Percentiles rank a stretch among this genome's conserved stretches.
Evolutionary conservation across 2,113 vertebrate genomes (phyloP).

Genomic region (Strix uralensis): DNA sequence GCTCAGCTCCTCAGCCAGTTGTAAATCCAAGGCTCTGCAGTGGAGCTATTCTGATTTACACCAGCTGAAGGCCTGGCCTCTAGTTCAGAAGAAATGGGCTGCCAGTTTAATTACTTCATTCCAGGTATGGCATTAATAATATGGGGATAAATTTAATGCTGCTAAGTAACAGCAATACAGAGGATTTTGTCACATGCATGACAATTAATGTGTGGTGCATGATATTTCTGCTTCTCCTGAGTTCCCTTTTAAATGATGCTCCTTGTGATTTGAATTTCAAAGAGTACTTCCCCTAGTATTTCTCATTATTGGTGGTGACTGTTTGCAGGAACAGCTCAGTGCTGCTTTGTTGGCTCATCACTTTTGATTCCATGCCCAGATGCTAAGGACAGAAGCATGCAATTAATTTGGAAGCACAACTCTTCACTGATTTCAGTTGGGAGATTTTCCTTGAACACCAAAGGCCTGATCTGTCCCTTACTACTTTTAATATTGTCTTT

Average conservation of each 20-base stretch:
- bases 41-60: conserved; percentile 35
- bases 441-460: conserved; percentile 1
- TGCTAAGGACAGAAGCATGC: conserved; percentile 5
- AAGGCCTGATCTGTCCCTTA: neutral
- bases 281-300: neutral
- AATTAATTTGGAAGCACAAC: conserved; percentile 48
- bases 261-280: conserved; percentile 26
- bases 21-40: conserved; percentile 15
- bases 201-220: conserved; percentile 6
- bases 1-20: neutral
- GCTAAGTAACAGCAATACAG: neutral
- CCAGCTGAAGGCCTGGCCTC: neutral
- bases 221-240: neutral
- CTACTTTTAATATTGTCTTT: neutral
- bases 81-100: neutral
- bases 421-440: neutral
- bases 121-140: neutral
- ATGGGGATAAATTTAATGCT: neutral
- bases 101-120: conserved; percentile 15
- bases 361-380: conserved; percentile 45
- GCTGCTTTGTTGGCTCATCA: conserved; percentile 22
- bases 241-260: neutral
- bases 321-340: neutral
- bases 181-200: neutral
- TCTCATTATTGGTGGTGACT: conserved; percentile 29